Conservation (phyloP, 1,140 invertebrate species). For the Cataglyphis hispanica region DNA sequence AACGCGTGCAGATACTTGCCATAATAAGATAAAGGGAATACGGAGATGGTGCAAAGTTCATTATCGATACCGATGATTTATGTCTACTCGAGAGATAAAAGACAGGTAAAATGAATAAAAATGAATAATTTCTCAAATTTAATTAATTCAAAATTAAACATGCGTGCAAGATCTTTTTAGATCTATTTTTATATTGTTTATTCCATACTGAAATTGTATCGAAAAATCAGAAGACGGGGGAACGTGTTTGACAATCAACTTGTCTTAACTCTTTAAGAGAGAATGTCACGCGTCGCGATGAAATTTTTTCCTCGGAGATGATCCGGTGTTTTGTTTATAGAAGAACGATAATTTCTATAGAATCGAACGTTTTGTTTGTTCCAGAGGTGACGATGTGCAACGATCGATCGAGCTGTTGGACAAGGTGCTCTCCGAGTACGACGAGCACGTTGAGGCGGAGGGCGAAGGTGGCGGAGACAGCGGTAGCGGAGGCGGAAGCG, state of each 20-base stretch:
- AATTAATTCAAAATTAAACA: not conserved
- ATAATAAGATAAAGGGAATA: conserved; percentile 15
- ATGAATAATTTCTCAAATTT: not conserved
- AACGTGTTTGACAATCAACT: not conserved
- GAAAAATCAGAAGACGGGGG: not conserved
- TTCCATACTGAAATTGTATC: not conserved
- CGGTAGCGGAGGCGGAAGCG: conserved; percentile 81
- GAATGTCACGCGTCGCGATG: not conserved
- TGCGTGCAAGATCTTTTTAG: not conserved
- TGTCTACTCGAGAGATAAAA: not conserved
- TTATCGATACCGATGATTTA: conserved; percentile 34
- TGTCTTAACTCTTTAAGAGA: not conserved
- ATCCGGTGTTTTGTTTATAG: conserved; percentile 20
- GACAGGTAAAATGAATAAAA: not conserved
- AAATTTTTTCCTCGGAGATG: not conserved
- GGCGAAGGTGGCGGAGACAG: conserved; percentile 78
- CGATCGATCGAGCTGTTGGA: conserved; percentile 94
- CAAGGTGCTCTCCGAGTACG: conserved; percentile 95
- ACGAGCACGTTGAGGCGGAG: conserved; percentile 90
- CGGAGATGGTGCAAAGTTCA: not conserved
- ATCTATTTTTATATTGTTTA: not conserved
- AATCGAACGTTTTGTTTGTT: conserved; percentile 86
- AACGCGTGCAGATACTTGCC: not conserved
- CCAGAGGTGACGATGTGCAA: conserved; percentile 93
- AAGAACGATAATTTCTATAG: conserved; percentile 80